These are phyloP conservation scores for Antrozous pallidus DNA, from an alignment of 2,797 vertebrate species.

Conservation along the genomic window DNA sequence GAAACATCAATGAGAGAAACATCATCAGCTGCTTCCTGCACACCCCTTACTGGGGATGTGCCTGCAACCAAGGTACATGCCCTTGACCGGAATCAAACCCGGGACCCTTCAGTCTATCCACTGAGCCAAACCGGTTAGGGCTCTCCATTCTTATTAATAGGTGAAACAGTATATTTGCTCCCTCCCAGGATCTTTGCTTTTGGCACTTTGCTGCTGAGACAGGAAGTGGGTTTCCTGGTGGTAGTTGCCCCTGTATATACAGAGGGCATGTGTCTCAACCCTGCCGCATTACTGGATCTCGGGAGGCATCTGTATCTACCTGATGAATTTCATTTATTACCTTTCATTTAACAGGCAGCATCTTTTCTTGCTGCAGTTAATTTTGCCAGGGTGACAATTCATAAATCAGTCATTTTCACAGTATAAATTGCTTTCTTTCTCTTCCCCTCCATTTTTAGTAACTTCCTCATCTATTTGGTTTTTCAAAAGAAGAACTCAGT, in stretches of 20 bases:
- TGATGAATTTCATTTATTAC: neutral
- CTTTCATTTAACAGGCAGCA: neutral
- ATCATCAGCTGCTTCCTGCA: too few relatives aligned
- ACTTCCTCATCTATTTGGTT: neutral
- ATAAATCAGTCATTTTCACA: neutral
- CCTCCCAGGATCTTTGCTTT: neutral
- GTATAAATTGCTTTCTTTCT: neutral
- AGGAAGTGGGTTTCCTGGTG: neutral
- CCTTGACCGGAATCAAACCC: too few relatives aligned
- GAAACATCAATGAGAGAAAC: too few relatives aligned
- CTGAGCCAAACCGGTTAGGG: neutral
- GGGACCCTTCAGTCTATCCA: too few relatives aligned
- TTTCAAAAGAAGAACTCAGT: neutral
- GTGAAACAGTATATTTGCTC: neutral
- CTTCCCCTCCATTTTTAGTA: neutral
- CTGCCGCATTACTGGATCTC: neutral
- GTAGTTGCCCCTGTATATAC: neutral
- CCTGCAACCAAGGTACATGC: too few relatives aligned
- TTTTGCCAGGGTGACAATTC: neutral
- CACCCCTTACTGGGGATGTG: too few relatives aligned
- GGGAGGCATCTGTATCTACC: neutral
- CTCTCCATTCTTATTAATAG: neutral
- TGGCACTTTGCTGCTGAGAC: neutral
- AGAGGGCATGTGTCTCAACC: fast-evolving
- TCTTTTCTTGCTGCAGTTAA: neutral